Evolutionary conservation across 1,140 invertebrate genomes (phyloP).

Genomic region (Dryas iulia): DNA sequence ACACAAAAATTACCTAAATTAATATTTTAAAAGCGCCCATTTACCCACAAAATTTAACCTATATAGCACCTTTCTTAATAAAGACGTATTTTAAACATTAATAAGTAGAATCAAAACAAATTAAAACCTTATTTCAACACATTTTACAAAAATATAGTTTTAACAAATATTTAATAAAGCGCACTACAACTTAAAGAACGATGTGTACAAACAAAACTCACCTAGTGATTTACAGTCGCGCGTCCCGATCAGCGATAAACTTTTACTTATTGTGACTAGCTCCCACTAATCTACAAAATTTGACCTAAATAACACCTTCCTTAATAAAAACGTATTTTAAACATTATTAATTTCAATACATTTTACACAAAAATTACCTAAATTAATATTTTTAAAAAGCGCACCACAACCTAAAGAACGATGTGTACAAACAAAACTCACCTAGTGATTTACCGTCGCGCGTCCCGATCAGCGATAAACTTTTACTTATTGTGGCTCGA

Average conservation of each 20-base stretch:
- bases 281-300: too few relatives aligned
- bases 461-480: conserved; percentile 59
- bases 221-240: conserved; percentile 56
- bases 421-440: conserved; percentile 28
- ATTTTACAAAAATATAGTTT: too few relatives aligned
- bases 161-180: too few relatives aligned
- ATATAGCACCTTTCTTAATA: too few relatives aligned
- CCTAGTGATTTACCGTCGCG: conserved; percentile 57
- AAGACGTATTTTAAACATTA: too few relatives aligned
- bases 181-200: not conserved
- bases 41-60: too few relatives aligned
- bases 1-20: not conserved
- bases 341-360: too few relatives aligned
- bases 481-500: conserved; percentile 64
- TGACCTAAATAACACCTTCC: too few relatives aligned
- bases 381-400: not conserved
- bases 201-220: conserved; percentile 26
- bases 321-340: too few relatives aligned
- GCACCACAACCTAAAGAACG: not conserved
- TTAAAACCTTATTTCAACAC: too few relatives aligned
- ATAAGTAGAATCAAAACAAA: too few relatives aligned
- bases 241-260: conserved; percentile 56
- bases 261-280: conserved; percentile 63
- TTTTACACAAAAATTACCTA: not conserved
- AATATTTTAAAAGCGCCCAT: conserved; percentile 13